phyloP scores from a whole-genome alignment of 2,888 invertebrate species.

The Synergus gifuensis region DNA sequence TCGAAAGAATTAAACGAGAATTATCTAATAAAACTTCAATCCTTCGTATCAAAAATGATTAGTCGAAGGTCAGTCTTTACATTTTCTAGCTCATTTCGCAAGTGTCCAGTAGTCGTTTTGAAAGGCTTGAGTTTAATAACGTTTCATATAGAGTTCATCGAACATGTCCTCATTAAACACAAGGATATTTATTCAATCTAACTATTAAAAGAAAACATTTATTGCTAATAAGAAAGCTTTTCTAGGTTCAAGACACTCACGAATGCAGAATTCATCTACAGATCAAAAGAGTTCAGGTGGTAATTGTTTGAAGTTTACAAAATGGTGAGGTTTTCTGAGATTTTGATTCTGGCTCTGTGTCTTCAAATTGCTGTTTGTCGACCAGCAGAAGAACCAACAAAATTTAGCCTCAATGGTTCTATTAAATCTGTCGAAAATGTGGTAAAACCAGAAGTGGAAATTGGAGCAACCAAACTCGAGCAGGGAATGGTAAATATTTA shows the following conservation, averaged over 20 bases:
- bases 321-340: constrained; percentile 49
- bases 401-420: constrained; percentile 59
- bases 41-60: not conserved
- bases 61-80: not conserved
- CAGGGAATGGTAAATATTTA: constrained; percentile 64
- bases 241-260: not conserved
- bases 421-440: constrained; percentile 38
- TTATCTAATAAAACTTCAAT: not conserved
- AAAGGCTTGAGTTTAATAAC: not conserved
- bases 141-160: not conserved
- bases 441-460: constrained; percentile 43
- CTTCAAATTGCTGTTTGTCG: constrained; percentile 52
- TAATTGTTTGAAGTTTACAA: constrained; percentile 5
- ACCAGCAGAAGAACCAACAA: constrained; percentile 65
- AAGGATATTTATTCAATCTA: not conserved
- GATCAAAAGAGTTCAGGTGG: not conserved
- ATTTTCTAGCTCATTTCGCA: not conserved
- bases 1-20: not conserved
- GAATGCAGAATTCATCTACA: not conserved
- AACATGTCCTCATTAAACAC: not conserved
- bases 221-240: not conserved
- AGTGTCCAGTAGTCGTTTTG: not conserved
- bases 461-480: constrained; percentile 59
- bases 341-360: constrained; percentile 49
- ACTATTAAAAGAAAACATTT: not conserved